Evolutionary conservation across 2,797 vertebrate species (phyloP).

Genomic region (Phataginus tricuspis): DNA sequence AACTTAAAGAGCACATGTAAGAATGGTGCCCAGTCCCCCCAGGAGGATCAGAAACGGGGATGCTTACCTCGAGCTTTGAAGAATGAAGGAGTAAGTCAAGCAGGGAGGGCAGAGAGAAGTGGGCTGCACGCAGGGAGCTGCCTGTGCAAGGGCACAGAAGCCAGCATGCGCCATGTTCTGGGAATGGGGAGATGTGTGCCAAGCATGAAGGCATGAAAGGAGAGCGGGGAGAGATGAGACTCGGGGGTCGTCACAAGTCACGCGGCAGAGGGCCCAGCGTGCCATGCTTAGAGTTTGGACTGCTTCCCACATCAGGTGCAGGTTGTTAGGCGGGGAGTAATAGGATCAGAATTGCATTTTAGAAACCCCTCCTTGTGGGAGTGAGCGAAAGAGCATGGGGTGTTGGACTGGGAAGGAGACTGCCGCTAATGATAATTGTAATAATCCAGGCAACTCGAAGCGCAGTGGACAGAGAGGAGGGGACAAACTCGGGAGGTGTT

Average conservation of each 20-base stretch:
- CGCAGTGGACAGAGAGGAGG: neutral
- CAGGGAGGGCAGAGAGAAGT: neutral
- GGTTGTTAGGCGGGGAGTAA: neutral
- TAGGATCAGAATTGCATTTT: neutral
- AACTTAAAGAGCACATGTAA: neutral
- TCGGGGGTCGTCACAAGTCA: fast-evolving
- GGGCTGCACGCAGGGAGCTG: neutral
- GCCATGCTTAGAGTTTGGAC: neutral
- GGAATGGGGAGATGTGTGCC: neutral
- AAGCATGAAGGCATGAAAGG: neutral
- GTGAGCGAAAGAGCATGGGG: neutral
- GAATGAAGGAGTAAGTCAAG: neutral
- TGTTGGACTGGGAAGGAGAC: neutral
- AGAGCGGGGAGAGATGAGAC: neutral
- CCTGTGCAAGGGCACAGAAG: neutral
- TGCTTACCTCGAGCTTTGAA: neutral
- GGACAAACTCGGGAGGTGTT: neutral
- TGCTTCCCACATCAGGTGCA: neutral
- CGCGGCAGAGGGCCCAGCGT: neutral
- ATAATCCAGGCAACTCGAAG: neutral
- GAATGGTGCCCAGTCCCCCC: neutral
- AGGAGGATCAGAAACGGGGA: neutral
- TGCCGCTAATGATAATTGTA: too few species aligned
- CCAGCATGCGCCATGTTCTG: too few species aligned
- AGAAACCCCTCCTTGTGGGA: neutral